Conservation (phyloP, 2,113 vertebrate genomes). For the Trogon surrucura region DNA sequence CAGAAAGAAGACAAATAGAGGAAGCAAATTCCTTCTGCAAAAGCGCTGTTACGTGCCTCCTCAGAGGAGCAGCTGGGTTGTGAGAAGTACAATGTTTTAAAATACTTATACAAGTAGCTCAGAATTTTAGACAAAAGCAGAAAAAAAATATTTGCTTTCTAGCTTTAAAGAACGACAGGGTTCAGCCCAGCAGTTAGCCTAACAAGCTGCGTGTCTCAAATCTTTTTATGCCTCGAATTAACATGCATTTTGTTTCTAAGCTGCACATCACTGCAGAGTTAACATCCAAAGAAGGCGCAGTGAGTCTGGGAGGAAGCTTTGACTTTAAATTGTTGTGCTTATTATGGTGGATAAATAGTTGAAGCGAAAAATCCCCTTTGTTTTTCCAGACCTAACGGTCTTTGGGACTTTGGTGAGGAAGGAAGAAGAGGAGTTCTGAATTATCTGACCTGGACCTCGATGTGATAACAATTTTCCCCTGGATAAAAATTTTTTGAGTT, state of each 20-base stretch:
- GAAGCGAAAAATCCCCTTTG: neutral
- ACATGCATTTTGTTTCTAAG: neutral
- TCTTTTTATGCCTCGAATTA: constrained; percentile 26
- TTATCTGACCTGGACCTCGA: neutral
- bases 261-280: neutral
- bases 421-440: neutral
- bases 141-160: constrained; percentile 8
- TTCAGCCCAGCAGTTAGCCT: neutral
- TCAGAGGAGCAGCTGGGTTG: neutral
- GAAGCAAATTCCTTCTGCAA: neutral
- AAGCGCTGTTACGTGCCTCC: neutral
- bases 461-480: neutral
- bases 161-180: neutral
- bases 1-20: neutral
- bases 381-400: neutral
- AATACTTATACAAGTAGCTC: neutral
- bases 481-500: neutral
- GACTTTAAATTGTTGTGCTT: neutral
- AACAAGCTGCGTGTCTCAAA: neutral
- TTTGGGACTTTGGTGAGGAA: neutral
- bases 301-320: neutral
- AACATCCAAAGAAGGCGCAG: neutral
- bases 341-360: neutral
- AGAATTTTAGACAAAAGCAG: neutral
- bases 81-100: neutral